A percentile compares a stretch with the other conserved stretches of the same genome.
These are phyloP conservation scores for Spizaetus ornatus DNA, from an alignment of 2,113 vertebrate species.

Conservation along the genomic window DNA sequence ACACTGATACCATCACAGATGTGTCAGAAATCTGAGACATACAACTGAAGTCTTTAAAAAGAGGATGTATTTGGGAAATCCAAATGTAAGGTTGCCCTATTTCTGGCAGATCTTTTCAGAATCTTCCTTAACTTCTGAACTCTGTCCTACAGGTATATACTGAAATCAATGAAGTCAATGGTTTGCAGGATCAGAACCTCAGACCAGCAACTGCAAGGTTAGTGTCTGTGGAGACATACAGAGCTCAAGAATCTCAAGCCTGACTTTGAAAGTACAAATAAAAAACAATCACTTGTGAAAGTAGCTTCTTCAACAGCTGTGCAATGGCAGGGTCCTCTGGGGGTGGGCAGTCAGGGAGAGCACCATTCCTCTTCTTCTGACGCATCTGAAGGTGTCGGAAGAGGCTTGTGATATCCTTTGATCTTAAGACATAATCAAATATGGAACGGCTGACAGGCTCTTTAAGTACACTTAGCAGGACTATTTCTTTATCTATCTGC, in stretches of 20 bases:
- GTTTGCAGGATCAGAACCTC: not conserved
- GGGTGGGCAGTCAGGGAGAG: conserved; percentile 84
- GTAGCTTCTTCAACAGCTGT: conserved; percentile 93
- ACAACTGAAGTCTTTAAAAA: not conserved
- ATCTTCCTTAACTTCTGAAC: not conserved
- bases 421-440: conserved; percentile 94
- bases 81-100: not conserved
- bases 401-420: conserved; percentile 91
- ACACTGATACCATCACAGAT: not conserved
- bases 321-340: conserved; percentile 91
- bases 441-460: conserved; percentile 95
- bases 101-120: not conserved
- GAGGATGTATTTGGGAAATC: not conserved
- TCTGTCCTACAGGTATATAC: not conserved
- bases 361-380: conserved; percentile 88
- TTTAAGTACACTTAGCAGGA: conserved; percentile 93
- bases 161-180: not conserved
- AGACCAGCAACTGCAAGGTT: not conserved
- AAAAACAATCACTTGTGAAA: conserved; percentile 85
- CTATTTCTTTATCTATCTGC: conserved; percentile 96
- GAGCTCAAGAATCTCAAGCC: not conserved
- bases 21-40: not conserved
- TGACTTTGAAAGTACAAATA: not conserved
- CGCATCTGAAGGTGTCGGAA: conserved; percentile 91
- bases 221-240: not conserved